Evolutionary conservation across 2,888 invertebrate genomes (phyloP).

Genomic region (Diplolepis rosae): DNA sequence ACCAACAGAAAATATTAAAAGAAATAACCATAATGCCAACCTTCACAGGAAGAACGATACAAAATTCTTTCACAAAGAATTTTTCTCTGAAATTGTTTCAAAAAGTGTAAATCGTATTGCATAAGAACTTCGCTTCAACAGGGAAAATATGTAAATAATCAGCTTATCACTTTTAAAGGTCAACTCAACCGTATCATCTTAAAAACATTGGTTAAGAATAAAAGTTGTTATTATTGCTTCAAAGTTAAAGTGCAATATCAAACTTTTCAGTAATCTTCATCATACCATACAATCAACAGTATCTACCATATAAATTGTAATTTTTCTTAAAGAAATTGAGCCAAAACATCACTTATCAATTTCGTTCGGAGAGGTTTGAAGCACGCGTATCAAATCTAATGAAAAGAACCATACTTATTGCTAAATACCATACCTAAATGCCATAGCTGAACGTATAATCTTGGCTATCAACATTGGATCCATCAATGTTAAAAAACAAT

Average conservation of each 20-base stretch:
- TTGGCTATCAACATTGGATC: too few species aligned
- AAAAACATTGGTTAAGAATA: not conserved
- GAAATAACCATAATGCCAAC: too few species aligned
- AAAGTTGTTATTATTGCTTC: not conserved
- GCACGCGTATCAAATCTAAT: not conserved
- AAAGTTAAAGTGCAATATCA: not conserved
- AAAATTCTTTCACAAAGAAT: too few species aligned
- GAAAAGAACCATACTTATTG: not conserved
- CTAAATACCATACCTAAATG: not conserved
- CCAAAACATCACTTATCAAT: not conserved
- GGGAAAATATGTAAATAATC: not conserved
- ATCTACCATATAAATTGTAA: not conserved
- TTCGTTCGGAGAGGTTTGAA: not conserved
- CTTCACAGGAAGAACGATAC: too few species aligned
- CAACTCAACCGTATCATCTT: not conserved
- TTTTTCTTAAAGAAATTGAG: not conserved
- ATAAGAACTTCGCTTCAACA: too few species aligned
- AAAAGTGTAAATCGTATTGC: too few species aligned
- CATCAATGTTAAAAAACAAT: not conserved
- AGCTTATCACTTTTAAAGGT: not conserved
- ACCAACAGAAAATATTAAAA: too few species aligned
- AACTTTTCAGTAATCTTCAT: not conserved
- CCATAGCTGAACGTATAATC: not conserved
- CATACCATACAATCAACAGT: not conserved
- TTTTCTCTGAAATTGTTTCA: too few species aligned